Evolutionary conservation across 2,797 vertebrate species (phyloP).

Genomic region (Alectoris magna): DNA sequence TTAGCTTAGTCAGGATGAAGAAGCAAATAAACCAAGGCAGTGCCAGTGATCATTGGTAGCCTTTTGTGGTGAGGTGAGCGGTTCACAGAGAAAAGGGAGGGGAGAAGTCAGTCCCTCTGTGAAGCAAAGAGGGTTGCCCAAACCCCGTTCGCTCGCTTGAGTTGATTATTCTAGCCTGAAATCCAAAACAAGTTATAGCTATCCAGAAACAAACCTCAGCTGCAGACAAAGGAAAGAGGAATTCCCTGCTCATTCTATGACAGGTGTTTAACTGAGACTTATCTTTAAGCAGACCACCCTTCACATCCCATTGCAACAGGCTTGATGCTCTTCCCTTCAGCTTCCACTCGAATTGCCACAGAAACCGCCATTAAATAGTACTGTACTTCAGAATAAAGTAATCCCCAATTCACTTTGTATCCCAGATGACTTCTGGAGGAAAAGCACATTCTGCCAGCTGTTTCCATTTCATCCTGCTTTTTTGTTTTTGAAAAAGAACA

Average conservation of each 20-base stretch:
- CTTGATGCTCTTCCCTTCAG: conserved; percentile 32
- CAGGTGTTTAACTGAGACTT: background rate
- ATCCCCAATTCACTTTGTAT: conserved; percentile 61
- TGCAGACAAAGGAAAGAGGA: background rate
- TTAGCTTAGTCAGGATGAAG: background rate
- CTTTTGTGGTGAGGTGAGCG: background rate
- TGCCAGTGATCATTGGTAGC: background rate
- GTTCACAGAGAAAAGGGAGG: background rate
- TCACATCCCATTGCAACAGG: background rate
- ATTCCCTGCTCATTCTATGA: background rate
- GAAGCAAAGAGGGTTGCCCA: background rate
- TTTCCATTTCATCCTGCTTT: conserved; percentile 80
- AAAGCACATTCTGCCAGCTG: conserved; percentile 87
- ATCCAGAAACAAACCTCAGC: background rate
- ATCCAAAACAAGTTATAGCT: background rate
- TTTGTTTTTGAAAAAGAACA: conserved; percentile 69
- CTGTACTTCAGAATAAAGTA: conserved; percentile 77
- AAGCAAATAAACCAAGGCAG: background rate
- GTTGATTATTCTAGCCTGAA: background rate
- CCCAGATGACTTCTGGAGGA: conserved; percentile 75
- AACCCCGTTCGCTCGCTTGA: background rate
- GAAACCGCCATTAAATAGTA: conserved; percentile 80
- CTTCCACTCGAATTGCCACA: conserved; percentile 28
- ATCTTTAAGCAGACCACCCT: background rate
- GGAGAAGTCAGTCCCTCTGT: background rate